These are phyloP conservation scores for Hymenochirus boettgeri DNA, from an alignment of 2,113 vertebrate genomes.

Conservation along the genomic window DNA sequence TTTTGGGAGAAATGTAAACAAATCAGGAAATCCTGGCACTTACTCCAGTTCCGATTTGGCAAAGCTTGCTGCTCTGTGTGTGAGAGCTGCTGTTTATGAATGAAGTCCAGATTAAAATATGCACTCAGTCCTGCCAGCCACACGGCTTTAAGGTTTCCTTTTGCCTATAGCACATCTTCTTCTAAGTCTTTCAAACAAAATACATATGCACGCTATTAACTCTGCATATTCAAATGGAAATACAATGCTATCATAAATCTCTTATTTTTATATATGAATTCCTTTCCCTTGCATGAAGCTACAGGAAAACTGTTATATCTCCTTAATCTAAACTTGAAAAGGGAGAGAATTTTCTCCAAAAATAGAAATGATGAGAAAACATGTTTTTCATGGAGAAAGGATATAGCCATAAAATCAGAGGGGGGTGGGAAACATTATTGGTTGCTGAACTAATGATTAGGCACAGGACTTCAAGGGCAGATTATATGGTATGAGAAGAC, in stretches of 20 bases:
- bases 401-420: conserved; percentile 69
- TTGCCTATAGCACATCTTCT: conserved; percentile 68
- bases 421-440: conserved; percentile 67
- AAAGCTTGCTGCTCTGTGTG: conserved; percentile 62
- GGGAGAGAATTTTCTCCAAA: conserved; percentile 61
- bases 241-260: conserved; percentile 81
- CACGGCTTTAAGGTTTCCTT: conserved; percentile 68
- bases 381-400: conserved; percentile 79
- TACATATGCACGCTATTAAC: conserved; percentile 79
- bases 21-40: conserved; percentile 93
- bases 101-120: conserved; percentile 75
- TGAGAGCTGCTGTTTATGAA: conserved; percentile 76
- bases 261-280: conserved; percentile 64
- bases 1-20: conserved; percentile 97
- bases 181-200: conserved; percentile 74
- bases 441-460: conserved; percentile 78
- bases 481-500: conserved; percentile 68
- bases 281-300: conserved; percentile 71
- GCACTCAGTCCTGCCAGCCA: conserved; percentile 67
- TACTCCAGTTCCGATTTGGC: conserved; percentile 74
- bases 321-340: conserved; percentile 78
- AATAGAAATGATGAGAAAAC: conserved; percentile 76
- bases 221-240: conserved; percentile 81
- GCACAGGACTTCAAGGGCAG: conserved; percentile 79
- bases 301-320: conserved; percentile 75